Percentiles rank a stretch among this genome's conserved stretches.
Evolutionary conservation across 2,888 invertebrate species (phyloP).

Genomic region (Anoplius nigerrimus): DNA sequence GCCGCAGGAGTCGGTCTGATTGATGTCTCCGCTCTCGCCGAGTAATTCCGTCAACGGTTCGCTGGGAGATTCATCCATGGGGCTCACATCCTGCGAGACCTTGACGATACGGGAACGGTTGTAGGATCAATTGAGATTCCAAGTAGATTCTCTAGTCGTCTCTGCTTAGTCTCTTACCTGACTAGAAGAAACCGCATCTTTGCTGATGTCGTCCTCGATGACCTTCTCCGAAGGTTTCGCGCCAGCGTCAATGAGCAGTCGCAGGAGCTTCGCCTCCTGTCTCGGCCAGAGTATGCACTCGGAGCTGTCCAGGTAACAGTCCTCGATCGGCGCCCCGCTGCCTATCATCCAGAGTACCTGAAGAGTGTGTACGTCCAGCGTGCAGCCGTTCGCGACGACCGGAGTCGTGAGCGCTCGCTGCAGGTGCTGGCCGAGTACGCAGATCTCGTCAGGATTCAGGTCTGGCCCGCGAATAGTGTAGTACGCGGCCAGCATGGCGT

Average conservation of each 20-base stretch:
- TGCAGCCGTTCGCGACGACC: conserved; percentile 64
- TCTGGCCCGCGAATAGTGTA: conserved; percentile 84
- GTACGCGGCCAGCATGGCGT: conserved; percentile 90
- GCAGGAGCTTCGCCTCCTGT: conserved; percentile 82
- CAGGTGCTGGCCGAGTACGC: conserved; percentile 79
- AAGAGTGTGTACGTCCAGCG: conserved; percentile 81
- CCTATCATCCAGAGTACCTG: conserved; percentile 86
- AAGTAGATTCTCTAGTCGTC: not conserved
- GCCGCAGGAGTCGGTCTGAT: conserved; percentile 78
- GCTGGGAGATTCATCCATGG: conserved; percentile 72
- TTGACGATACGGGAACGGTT: conserved; percentile 33
- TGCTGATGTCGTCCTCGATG: conserved; percentile 68
- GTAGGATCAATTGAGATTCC: not conserved
- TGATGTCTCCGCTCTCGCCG: conserved; percentile 76
- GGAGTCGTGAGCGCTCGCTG: conserved; percentile 66
- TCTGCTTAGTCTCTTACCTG: conserved; percentile 62
- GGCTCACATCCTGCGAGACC: conserved; percentile 73
- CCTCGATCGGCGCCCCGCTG: conserved; percentile 77
- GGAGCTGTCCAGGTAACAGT: conserved; percentile 70
- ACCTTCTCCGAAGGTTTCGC: conserved; percentile 77
- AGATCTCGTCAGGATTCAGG: conserved; percentile 84
- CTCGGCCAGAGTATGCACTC: conserved; percentile 74
- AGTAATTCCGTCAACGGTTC: conserved; percentile 74
- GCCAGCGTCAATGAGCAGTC: conserved; percentile 85
- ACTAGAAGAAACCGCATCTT: conserved; percentile 73